Conservation (phyloP, 2,888 invertebrate genomes). For the Stomorhina lunata region DNA sequence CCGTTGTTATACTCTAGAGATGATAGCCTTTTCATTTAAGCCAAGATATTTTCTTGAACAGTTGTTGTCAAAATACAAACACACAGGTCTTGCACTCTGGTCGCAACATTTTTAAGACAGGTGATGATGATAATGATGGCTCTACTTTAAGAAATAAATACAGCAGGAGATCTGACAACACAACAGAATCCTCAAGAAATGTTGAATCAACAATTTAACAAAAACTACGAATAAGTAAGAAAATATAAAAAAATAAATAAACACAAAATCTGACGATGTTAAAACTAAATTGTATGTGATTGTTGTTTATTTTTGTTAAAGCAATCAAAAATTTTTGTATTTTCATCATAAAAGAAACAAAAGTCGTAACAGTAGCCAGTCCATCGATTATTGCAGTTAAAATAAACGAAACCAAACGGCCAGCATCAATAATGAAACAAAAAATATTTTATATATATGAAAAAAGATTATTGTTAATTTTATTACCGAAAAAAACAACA, state of each 20-base stretch:
- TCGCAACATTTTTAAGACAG: conserved; percentile 45
- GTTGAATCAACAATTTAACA: conserved; percentile 46
- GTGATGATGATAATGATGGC: conserved; percentile 58
- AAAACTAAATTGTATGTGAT: conserved; percentile 50
- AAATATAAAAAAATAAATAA: conserved; percentile 6
- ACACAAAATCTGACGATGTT: conserved; percentile 49
- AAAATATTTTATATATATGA: background rate
- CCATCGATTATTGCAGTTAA: conserved; percentile 34
- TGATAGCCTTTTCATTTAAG: conserved; percentile 51
- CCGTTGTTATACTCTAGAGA: conserved; percentile 33
- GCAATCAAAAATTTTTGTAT: conserved; percentile 37
- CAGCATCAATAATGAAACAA: background rate
- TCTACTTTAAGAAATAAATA: conserved; percentile 45
- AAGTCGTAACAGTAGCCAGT: conserved; percentile 46
- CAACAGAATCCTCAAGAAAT: conserved; percentile 31
- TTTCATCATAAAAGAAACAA: conserved; percentile 11
- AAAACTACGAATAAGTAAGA: conserved; percentile 28
- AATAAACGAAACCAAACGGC: conserved; percentile 4
- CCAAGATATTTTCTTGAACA: conserved; percentile 36
- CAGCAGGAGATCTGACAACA: conserved; percentile 6
- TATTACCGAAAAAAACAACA: conserved; percentile 14
- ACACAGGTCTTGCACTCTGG: conserved; percentile 37
- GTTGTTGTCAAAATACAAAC: conserved; percentile 45
- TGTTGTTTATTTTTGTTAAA: conserved; percentile 51
- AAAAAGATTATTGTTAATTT: conserved; percentile 50